Evolutionary conservation across 2,888 invertebrate species (phyloP).

Genomic region (Agonopterix alstromeriana): DNA sequence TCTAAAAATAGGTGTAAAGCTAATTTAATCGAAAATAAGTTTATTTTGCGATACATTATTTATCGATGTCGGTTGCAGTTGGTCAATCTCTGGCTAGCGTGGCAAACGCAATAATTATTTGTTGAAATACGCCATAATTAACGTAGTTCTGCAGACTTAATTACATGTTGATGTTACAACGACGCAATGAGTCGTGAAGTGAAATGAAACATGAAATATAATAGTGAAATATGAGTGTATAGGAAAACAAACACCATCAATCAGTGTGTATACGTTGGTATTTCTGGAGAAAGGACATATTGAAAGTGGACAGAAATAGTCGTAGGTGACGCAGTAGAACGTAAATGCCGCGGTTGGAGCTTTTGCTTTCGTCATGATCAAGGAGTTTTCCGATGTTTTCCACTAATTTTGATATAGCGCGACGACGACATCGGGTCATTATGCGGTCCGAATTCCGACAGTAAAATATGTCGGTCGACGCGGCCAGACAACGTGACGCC

Average conservation of each 20-base stretch:
- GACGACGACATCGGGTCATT: background rate
- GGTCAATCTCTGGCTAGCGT: no score
- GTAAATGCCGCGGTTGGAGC: conserved; percentile 11
- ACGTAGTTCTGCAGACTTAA: conserved; percentile 1
- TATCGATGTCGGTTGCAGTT: no score
- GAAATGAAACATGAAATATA: conserved; percentile 9
- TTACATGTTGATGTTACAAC: conserved; percentile 2
- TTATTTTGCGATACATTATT: background rate
- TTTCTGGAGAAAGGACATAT: conserved; percentile 57
- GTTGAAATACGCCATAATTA: no score
- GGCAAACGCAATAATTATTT: no score
- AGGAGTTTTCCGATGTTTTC: conserved; percentile 10
- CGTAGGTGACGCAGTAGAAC: conserved; percentile 47
- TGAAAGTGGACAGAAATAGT: conserved; percentile 47
- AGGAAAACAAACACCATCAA: conserved; percentile 17
- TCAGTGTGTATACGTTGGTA: conserved; percentile 17
- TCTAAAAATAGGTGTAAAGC: conserved; percentile 4
- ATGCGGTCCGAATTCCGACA: background rate
- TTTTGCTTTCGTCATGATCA: conserved; percentile 1
- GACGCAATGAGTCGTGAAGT: conserved; percentile 3
- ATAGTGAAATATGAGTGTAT: conserved; percentile 6
- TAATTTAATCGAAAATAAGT: conserved; percentile 1
- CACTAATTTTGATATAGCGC: background rate
- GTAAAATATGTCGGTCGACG: conserved; percentile 5
- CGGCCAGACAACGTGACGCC: conserved; percentile 11